phyloP scores from a whole-genome alignment of 2,797 vertebrate genomes.

The Acrossocheilus fasciatus region DNA sequence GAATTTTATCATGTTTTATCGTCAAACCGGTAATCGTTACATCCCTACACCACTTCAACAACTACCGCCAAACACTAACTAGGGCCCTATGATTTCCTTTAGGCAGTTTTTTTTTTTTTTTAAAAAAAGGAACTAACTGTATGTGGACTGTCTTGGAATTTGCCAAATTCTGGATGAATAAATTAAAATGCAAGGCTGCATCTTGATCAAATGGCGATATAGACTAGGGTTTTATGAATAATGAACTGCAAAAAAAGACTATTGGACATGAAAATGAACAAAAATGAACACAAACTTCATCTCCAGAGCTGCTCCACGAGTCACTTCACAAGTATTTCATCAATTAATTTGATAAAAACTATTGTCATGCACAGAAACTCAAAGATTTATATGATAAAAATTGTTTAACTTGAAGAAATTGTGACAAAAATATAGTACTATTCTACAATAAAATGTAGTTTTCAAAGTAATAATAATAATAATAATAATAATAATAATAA shows the following conservation, averaged over 20 bases:
- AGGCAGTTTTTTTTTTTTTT: no score
- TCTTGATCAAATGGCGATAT: not conserved
- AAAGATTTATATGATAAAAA: no score
- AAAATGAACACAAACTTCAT: not conserved
- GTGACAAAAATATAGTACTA: no score
- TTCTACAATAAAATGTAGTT: no score
- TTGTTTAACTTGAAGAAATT: no score
- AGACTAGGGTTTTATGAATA: not conserved
- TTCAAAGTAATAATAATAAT: no score
- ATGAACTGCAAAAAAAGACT: not conserved
- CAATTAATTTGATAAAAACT: not conserved
- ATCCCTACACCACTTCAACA: no score
- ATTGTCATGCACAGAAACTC: not conserved
- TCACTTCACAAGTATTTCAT: not conserved
- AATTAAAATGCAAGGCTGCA: not conserved
- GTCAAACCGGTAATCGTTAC: no score
- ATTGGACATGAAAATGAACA: not conserved
- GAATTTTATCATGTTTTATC: no score
- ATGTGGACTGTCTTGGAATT: not conserved
- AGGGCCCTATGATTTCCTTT: not conserved
- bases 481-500: no score
- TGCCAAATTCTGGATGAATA: not conserved
- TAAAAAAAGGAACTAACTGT: not conserved
- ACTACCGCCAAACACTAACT: not conserved
- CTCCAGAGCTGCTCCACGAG: not conserved